Evolutionary conservation across 1,140 invertebrate species (phyloP).

Genomic region (Oryzaephilus surinamensis): DNA sequence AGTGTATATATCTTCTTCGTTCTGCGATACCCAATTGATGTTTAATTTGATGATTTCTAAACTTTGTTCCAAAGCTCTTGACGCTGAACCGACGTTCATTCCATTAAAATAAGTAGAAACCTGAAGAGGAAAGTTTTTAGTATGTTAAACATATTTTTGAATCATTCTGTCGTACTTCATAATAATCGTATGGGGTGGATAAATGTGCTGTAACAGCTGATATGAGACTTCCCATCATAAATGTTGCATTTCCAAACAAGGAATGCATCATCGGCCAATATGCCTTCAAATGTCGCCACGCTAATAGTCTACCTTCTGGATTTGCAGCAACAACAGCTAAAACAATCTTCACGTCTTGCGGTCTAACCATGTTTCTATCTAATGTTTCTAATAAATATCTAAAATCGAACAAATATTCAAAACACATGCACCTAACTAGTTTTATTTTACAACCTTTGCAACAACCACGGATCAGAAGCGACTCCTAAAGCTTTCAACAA

Average conservation of each 20-base stretch:
- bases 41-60: slow-evolving; percentile 67
- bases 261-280: slow-evolving; percentile 58
- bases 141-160: background rate
- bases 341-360: slow-evolving; percentile 58
- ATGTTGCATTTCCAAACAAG: slow-evolving; percentile 55
- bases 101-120: slow-evolving; percentile 57
- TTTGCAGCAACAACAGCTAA: slow-evolving; percentile 59
- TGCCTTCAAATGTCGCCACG: slow-evolving; percentile 66
- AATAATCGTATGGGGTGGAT: slow-evolving; percentile 58
- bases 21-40: slow-evolving; percentile 62
- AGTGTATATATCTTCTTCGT: slow-evolving; percentile 40
- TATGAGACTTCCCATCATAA: slow-evolving; percentile 58
- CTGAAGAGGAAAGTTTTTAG: slow-evolving; percentile 19
- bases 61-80: slow-evolving; percentile 57
- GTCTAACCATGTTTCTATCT: slow-evolving; percentile 52
- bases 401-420: too few species aligned
- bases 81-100: slow-evolving; percentile 55
- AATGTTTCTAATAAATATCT: slow-evolving; percentile 51
- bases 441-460: too few species aligned
- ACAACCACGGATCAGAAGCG: slow-evolving; percentile 58
- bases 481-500: slow-evolving; percentile 59
- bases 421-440: slow-evolving; percentile 1
- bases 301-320: slow-evolving; percentile 55
- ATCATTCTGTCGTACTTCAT: slow-evolving; percentile 44
- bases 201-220: slow-evolving; percentile 58